phyloP scores from a whole-genome alignment of 2,113 vertebrate species.

The Phodopus roborovskii region DNA sequence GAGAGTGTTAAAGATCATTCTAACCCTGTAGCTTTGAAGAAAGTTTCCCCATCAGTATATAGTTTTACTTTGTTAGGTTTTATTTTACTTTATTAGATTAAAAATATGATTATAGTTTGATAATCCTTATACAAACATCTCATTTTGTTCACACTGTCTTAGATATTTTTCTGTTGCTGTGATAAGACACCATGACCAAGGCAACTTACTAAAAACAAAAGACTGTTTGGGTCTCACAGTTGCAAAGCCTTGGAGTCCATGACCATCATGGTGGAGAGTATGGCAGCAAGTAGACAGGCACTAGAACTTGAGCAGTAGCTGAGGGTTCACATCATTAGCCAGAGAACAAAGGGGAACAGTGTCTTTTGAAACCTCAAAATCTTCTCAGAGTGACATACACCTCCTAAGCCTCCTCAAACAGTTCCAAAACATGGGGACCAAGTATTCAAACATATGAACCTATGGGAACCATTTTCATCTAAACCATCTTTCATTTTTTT shows the following conservation, averaged over 20 bases:
- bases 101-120: neutral
- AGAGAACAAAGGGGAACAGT: neutral
- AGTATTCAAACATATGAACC: neutral
- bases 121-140: neutral
- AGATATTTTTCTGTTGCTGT: neutral
- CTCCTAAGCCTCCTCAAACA: neutral
- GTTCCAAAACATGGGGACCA: neutral
- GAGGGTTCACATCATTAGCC: neutral
- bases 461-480: neutral
- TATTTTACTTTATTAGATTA: neutral
- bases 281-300: neutral
- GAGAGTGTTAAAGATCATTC: neutral
- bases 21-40: neutral
- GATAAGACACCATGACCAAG: neutral
- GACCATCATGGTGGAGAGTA: too few relatives aligned
- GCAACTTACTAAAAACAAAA: neutral
- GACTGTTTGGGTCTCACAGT: neutral
- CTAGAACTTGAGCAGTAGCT: neutral
- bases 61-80: neutral
- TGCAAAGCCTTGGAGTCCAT: neutral
- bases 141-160: too few relatives aligned
- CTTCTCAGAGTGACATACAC: neutral
- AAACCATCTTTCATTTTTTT: neutral
- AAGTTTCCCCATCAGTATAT: too few relatives aligned
- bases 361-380: neutral